These are phyloP conservation scores for Microplitis mediator DNA, from an alignment of 1,140 invertebrate species.

Conservation along the genomic window DNA sequence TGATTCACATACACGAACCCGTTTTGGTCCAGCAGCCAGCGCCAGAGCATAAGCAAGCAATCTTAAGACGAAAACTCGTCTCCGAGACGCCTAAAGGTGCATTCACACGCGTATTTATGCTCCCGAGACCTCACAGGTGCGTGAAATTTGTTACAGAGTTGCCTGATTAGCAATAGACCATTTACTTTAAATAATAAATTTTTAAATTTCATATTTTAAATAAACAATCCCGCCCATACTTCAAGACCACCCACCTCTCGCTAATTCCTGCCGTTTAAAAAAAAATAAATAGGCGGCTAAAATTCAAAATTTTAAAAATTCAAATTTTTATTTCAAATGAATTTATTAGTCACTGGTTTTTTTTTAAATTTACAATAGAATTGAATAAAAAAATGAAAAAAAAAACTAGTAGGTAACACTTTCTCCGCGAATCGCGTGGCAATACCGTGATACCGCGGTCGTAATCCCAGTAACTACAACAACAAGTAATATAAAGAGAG, in stretches of 20 bases:
- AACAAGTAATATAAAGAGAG: neutral
- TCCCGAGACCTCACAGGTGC: slow-evolving; percentile 1
- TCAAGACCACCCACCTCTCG: too few species aligned
- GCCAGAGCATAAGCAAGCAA: neutral
- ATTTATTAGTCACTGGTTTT: neutral
- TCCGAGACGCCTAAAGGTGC: slow-evolving; percentile 25
- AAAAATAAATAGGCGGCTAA: too few species aligned
- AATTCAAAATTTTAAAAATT: too few species aligned
- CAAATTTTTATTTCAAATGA: too few species aligned
- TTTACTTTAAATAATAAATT: neutral
- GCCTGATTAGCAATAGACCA: neutral
- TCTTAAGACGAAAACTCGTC: slow-evolving; percentile 23
- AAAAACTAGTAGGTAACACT: slow-evolving; percentile 1
- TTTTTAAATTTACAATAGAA: neutral
- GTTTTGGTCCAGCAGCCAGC: slow-evolving; percentile 18
- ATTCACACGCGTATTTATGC: slow-evolving; percentile 13
- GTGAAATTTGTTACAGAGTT: neutral
- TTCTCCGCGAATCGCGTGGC: slow-evolving; percentile 15
- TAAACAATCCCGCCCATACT: neutral
- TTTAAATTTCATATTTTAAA: neutral
- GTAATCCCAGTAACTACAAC: slow-evolving; percentile 5
- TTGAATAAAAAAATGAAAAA: neutral
- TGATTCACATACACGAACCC: slow-evolving; percentile 28
- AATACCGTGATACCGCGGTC: neutral
- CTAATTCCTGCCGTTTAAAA: too few species aligned